Percentiles rank a stretch among this genome's conserved stretches.
phyloP scores from a whole-genome alignment of 1,140 invertebrate genomes.

The Vollenhovia emeryi region DNA sequence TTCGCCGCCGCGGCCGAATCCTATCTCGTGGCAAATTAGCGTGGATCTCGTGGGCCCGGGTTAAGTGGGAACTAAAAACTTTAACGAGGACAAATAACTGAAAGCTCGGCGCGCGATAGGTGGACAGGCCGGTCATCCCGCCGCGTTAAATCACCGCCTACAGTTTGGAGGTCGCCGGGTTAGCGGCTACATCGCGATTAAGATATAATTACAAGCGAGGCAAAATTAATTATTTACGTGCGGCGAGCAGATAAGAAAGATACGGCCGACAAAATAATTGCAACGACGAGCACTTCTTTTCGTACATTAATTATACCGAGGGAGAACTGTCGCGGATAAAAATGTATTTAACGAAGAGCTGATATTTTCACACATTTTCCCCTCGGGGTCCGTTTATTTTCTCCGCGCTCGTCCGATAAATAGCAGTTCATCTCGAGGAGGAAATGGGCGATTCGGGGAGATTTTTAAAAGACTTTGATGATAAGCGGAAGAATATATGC shows the following conservation, averaged over 20 bases:
- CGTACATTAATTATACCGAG: background rate
- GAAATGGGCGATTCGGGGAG: background rate
- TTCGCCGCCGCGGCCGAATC: slow-evolving; percentile 50
- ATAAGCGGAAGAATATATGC: background rate
- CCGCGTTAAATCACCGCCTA: slow-evolving; percentile 60
- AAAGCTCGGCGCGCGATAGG: slow-evolving; percentile 48
- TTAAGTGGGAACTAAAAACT: slow-evolving; percentile 71
- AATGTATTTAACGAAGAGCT: background rate
- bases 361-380: background rate
- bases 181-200: slow-evolving; percentile 36
- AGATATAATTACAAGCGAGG: slow-evolving; percentile 40
- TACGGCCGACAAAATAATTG: background rate
- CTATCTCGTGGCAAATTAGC: slow-evolving; percentile 70
- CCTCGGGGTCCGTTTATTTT: background rate
- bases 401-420: background rate
- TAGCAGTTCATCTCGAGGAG: background rate
- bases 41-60: slow-evolving; percentile 29
- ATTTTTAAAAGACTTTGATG: background rate
- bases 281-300: background rate
- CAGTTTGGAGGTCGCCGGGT: slow-evolving; percentile 11
- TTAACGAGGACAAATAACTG: slow-evolving; percentile 74
- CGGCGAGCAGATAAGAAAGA: background rate
- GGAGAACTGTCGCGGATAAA: background rate
- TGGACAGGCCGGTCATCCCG: slow-evolving; percentile 65
- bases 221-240: slow-evolving; percentile 12